Percentiles rank a stretch among this genome's conserved stretches.
Evolutionary conservation across 1,140 invertebrate genomes (phyloP).

Genomic region (Dreissena rostriformis): DNA sequence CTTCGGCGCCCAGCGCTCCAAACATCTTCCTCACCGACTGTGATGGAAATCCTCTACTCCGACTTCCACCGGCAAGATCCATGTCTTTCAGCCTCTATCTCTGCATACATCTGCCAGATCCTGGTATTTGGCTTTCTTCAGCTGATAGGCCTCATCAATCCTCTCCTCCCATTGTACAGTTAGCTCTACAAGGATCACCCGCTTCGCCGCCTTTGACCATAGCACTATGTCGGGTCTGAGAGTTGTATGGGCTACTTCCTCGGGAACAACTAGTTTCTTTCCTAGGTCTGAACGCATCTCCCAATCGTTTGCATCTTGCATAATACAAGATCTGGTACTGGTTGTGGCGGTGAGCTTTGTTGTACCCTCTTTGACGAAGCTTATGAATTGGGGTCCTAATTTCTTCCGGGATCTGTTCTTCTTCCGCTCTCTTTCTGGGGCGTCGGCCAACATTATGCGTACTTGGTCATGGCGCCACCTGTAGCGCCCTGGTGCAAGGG

Average conservation of each 20-base stretch:
- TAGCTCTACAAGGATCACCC: slow-evolving; percentile 18
- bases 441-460: slow-evolving; percentile 7
- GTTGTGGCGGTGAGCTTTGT: background rate
- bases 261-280: slow-evolving; percentile 35
- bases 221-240: slow-evolving; percentile 8
- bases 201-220: background rate
- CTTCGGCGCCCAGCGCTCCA: too few species aligned
- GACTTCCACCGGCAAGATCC: slow-evolving; percentile 25
- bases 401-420: background rate
- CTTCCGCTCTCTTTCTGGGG: background rate
- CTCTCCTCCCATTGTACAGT: slow-evolving; percentile 33
- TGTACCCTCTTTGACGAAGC: background rate
- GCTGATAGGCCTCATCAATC: slow-evolving; percentile 41
- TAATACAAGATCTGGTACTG: background rate
- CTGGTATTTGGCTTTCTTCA: slow-evolving; percentile 48
- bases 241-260: slow-evolving; percentile 11
- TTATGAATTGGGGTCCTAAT: background rate
- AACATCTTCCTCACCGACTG: too few species aligned
- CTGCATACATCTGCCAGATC: slow-evolving; percentile 12
- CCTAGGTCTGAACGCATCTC: slow-evolving; percentile 22
- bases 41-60: background rate
- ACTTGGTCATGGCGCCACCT: slow-evolving; percentile 39
- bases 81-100: slow-evolving; percentile 26
- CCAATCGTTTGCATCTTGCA: slow-evolving; percentile 10
- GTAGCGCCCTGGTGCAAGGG: slow-evolving; percentile 30